Evolutionary conservation across 2,113 vertebrate species (phyloP), one percentile per base, ranked within the genome.

Genomic region (Eurypyga helias): DNA sequence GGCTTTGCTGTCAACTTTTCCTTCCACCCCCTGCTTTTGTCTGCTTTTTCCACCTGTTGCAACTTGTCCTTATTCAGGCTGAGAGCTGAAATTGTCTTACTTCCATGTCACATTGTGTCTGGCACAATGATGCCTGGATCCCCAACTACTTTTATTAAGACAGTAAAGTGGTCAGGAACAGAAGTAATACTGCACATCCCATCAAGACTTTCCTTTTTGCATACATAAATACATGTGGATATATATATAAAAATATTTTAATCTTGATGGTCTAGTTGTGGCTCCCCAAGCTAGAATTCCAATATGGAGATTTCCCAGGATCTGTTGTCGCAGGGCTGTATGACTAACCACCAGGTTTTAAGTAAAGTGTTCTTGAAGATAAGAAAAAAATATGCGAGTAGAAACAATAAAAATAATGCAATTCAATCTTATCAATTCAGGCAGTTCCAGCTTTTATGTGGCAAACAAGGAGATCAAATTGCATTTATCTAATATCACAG

Each of bases 391-490:
- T 87, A 94, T 77, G 84, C 34, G 0, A 95, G 83, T 62, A 83
- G 81, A 95, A 97, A 96, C 94, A 97, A 97, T 95, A 97, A 96
- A 96, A 95, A 93, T 89, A 96, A 96, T 93, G 89, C 52, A 87
- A 96, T 95, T 96, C 93, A 96, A 94, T 96, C 96, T 95, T 97
- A 96, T 96, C 94, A 95, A 96, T 97, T 94, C 94, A 95, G 95
- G 80, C 96, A 97, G 95, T 89, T 96, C 83, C 96, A 97, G 93
- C 94, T 97, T 95, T 94, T 97, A 92, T 97, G 94, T 94, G 81
- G 91, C 94, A 97, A 97, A 96, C 87, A 97, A 96, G 96, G 93
- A 94, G 91, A 97, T 96, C 95, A 96, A 97, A 97, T 92, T 97
- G 73, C 89, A 87, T 97, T 97, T 97, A 95, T 97, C 96, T 96